Evolutionary conservation across 2,797 vertebrate species (phyloP), one percentile per base, ranked within the genome.

Genomic region (Helostoma temminkii): DNA sequence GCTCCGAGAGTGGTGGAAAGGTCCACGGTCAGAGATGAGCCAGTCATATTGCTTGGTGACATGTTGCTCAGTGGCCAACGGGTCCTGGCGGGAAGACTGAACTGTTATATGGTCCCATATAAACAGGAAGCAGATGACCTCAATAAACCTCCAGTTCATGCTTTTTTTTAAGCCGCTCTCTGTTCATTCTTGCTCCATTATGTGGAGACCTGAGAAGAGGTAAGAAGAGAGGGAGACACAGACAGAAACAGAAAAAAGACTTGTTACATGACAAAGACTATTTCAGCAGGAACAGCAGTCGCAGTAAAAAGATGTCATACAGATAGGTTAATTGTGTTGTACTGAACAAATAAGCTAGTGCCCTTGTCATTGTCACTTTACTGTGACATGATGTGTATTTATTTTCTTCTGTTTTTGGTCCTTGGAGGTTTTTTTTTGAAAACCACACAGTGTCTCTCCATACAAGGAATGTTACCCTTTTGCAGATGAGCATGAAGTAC

Each of bases 141-240:
- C 96, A 98, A 96, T 96, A 96, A 97, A 96, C 96, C 98, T 98
- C 97, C 98, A 99, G 98, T 98, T 98, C 98, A 99, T 99, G 98
- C 98, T 99, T 99, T 97, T 96, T 97, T 94, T 96, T 96, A 95
- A 96, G 96, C 98, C 97, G 96, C 95, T 96, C 95, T 95, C 96
- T 96, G 97, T 95, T 99, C 98, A 99, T 99, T 99, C 97, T 99
- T 96, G 96, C 97, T 98, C 97, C 98, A 99, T 99, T 96, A 94
- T 97, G 94, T 95, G 97, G 98, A 97, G 97, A 97, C 98, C 97
- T 99, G 91, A 71, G 39, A 32, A 57, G 76, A 76, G 58, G 77
- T 80, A 74, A 73, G 9, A 64, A 63, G 41, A 65, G 56, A 62
- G 75, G 81, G 30, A 42, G 63, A 62, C 34, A 66, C 30, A 85